Conservation (phyloP, 2,888 invertebrate genomes). For the Serrognathus titanus region DNA sequence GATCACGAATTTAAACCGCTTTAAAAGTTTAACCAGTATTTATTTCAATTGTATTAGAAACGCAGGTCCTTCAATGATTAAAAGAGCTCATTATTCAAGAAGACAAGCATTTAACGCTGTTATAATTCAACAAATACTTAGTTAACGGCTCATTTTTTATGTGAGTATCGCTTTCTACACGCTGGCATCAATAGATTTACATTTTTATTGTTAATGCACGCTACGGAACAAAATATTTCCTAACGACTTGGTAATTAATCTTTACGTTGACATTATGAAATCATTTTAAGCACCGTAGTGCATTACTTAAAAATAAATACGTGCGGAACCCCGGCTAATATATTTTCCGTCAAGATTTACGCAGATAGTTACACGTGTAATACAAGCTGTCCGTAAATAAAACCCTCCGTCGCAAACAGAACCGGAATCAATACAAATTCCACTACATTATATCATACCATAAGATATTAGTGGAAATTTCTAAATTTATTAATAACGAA, state of each 20-base stretch:
- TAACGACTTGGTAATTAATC: slow-evolving; percentile 14
- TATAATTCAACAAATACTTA: slow-evolving; percentile 10
- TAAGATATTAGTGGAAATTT: not conserved
- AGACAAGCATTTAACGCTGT: slow-evolving; percentile 8
- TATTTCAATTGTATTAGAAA: no score
- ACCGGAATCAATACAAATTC: not conserved
- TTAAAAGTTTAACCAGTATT: no score
- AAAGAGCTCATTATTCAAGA: slow-evolving; percentile 3
- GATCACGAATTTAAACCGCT: no score
- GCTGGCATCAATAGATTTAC: slow-evolving; percentile 8
- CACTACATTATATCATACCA: not conserved
- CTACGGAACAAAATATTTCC: slow-evolving; percentile 11
- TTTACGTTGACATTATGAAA: slow-evolving; percentile 18
- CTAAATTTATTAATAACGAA: no score
- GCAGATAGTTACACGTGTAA: slow-evolving; percentile 22
- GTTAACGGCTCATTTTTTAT: slow-evolving; percentile 2
- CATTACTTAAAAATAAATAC: slow-evolving; percentile 18
- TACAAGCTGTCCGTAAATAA: slow-evolving; percentile 20
- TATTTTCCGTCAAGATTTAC: slow-evolving; percentile 29
- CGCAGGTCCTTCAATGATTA: not conserved
- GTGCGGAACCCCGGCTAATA: slow-evolving; percentile 24
- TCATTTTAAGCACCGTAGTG: slow-evolving; percentile 15
- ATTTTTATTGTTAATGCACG: slow-evolving; percentile 12
- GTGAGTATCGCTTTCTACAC: slow-evolving; percentile 5
- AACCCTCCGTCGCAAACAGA: not conserved